Conservation (phyloP, 2,888 invertebrate species). For the Fragum sueziense region DNA sequence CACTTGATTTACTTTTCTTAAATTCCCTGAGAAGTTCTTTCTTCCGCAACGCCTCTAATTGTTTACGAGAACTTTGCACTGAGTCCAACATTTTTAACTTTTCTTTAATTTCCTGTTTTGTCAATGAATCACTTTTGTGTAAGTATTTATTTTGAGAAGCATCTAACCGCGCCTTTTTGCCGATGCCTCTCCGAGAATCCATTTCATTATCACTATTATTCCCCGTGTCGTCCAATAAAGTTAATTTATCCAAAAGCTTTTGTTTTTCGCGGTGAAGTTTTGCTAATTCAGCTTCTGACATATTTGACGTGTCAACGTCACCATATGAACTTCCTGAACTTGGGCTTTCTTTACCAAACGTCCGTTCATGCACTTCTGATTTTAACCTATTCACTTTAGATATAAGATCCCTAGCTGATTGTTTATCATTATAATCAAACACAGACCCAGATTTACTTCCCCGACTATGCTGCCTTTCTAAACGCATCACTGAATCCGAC, state of each 20-base stretch:
- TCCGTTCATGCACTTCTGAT: slow-evolving; percentile 59
- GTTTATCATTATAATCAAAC: slow-evolving; percentile 56
- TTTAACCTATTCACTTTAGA: slow-evolving; percentile 57
- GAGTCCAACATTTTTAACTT: slow-evolving; percentile 67
- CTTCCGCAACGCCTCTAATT: slow-evolving; percentile 75
- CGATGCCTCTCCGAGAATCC: slow-evolving; percentile 58
- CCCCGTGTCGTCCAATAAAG: slow-evolving; percentile 76
- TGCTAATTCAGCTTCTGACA: slow-evolving; percentile 77
- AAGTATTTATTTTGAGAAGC: slow-evolving; percentile 46
- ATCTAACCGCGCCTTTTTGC: slow-evolving; percentile 69
- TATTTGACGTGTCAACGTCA: slow-evolving; percentile 85
- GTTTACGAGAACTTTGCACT: slow-evolving; percentile 74
- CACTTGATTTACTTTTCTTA: slow-evolving; percentile 58
- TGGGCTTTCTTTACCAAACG: slow-evolving; percentile 66
- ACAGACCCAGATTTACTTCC: slow-evolving; percentile 60
- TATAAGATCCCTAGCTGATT: slow-evolving; percentile 48
- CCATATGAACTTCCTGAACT: slow-evolving; percentile 73
- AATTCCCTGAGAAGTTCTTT: slow-evolving; percentile 62
- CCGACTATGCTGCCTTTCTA: slow-evolving; percentile 64
- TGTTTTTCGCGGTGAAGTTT: slow-evolving; percentile 80
- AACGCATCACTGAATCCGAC: slow-evolving; percentile 56
- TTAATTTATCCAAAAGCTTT: slow-evolving; percentile 78
- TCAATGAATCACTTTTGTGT: slow-evolving; percentile 46
- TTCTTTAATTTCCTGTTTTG: slow-evolving; percentile 60
- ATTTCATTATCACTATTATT: slow-evolving; percentile 73